Conservation (phyloP, 2,888 invertebrate genomes). For the Scaptomyza cyrtandrae region DNA sequence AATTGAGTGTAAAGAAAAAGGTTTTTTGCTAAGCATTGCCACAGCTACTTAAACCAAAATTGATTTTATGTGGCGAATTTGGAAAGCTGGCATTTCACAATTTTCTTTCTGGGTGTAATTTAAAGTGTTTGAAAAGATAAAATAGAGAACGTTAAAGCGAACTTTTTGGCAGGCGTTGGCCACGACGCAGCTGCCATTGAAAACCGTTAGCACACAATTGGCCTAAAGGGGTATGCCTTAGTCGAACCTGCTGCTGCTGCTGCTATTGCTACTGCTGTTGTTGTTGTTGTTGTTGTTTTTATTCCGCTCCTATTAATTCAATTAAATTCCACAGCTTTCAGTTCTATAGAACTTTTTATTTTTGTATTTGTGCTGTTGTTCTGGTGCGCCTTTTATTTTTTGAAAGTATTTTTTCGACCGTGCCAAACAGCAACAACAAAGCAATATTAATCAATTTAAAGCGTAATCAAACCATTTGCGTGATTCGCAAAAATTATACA, state of each 20-base stretch:
- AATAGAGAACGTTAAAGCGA: slow-evolving; percentile 33
- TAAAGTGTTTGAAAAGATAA: too few species aligned
- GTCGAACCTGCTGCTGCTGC: slow-evolving; percentile 10
- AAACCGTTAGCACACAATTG: slow-evolving; percentile 22
- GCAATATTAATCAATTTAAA: slow-evolving; percentile 69
- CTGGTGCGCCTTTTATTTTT: slow-evolving; percentile 14
- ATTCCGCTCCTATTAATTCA: slow-evolving; percentile 61
- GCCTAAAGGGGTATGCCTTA: slow-evolving; percentile 18
- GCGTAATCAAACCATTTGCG: slow-evolving; percentile 72
- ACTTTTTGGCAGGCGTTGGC: slow-evolving; percentile 41
- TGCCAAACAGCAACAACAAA: slow-evolving; percentile 2
- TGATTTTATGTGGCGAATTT: slow-evolving; percentile 34
- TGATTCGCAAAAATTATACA: slow-evolving; percentile 50
- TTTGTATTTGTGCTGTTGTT: not conserved
- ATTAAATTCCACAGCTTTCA: slow-evolving; percentile 59
- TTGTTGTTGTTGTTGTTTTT: slow-evolving; percentile 12
- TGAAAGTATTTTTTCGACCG: slow-evolving; percentile 16
- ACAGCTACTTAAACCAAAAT: slow-evolving; percentile 32
- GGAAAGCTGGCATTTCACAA: slow-evolving; percentile 48
- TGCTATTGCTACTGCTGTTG: too few species aligned
- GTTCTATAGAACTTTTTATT: slow-evolving; percentile 37
- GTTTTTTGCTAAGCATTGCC: slow-evolving; percentile 15
- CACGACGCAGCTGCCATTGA: slow-evolving; percentile 23
- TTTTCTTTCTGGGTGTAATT: slow-evolving; percentile 22
- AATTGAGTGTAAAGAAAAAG: slow-evolving; percentile 44